Conservation (phyloP, 2,113 vertebrate species). For the Corythornis cristatus region DNA sequence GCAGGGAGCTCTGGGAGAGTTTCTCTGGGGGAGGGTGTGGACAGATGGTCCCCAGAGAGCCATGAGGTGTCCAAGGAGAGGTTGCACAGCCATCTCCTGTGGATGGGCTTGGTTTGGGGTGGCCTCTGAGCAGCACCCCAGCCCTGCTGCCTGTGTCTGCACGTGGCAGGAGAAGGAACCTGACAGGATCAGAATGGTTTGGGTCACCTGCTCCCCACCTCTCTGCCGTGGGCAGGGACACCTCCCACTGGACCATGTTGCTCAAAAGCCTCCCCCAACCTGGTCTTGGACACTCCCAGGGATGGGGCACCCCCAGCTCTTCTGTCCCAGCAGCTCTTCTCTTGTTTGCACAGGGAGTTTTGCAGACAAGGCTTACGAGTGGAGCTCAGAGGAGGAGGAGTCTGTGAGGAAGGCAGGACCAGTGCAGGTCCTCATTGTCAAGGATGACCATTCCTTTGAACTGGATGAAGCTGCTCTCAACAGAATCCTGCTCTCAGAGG, state of each 20-base stretch:
- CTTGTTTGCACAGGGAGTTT: slow-evolving; percentile 76
- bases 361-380: slow-evolving; percentile 88
- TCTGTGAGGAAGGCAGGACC: slow-evolving; percentile 89
- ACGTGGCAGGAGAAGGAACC: neutral
- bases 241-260: neutral
- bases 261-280: neutral
- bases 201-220: neutral
- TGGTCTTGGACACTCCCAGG: neutral
- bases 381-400: slow-evolving; percentile 97
- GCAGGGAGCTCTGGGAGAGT: neutral
- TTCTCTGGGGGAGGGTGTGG: accelerated
- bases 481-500: slow-evolving; percentile 91
- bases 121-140: neutral
- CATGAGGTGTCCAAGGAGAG: neutral
- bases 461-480: slow-evolving; percentile 91
- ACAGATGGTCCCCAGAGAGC: neutral
- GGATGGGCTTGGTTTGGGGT: neutral
- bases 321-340: neutral
- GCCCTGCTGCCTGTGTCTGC: neutral
- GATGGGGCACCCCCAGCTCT: neutral
- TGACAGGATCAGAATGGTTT: neutral
- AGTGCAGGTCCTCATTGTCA: slow-evolving; percentile 93
- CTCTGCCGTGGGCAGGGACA: neutral
- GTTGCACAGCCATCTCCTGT: neutral
- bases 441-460: slow-evolving; percentile 97